phyloP scores from a whole-genome alignment of 2,797 vertebrate species.

The Micropoecilia bifurca region DNA sequence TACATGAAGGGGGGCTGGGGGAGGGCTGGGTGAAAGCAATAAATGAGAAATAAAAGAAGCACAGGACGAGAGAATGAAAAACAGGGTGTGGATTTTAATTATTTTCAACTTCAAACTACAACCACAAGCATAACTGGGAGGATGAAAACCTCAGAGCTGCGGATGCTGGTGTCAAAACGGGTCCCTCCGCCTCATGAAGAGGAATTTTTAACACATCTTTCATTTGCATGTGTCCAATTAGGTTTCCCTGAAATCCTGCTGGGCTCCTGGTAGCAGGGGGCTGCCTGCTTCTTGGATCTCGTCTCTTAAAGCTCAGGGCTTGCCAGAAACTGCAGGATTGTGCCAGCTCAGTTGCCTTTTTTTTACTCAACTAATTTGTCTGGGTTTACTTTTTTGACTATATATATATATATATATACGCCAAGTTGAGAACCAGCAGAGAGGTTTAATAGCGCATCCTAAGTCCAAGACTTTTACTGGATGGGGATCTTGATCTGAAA shows the following conservation, averaged over 20 bases:
- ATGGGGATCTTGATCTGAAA: not conserved
- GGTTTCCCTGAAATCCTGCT: conserved; percentile 47
- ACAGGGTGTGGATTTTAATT: conserved; percentile 38
- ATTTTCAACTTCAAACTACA: conserved; percentile 41
- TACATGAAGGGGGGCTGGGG: conserved; percentile 6
- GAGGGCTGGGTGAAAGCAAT: conserved; percentile 36
- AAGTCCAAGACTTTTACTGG: not conserved
- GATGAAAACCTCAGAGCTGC: conserved; percentile 50
- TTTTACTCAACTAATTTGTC: conserved; percentile 25
- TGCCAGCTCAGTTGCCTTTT: conserved; percentile 22
- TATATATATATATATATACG: too few relatives aligned
- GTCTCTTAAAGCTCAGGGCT: conserved; percentile 23
- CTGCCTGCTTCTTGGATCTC: conserved; percentile 24
- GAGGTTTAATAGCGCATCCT: not conserved
- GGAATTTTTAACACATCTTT: conserved; percentile 63
- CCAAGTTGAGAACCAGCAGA: not conserved
- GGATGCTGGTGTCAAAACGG: conserved; percentile 54
- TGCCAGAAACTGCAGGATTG: conserved; percentile 24
- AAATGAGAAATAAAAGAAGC: conserved; percentile 33
- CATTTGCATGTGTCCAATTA: conserved; percentile 76
- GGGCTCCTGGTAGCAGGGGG: conserved; percentile 28
- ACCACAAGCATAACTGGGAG: conserved; percentile 38
- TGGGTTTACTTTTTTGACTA: conserved; percentile 11
- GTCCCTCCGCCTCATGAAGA: conserved; percentile 60
- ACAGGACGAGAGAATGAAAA: conserved; percentile 25